Conservation (phyloP, 2,797 vertebrate species). For the Pristis pectinata region DNA sequence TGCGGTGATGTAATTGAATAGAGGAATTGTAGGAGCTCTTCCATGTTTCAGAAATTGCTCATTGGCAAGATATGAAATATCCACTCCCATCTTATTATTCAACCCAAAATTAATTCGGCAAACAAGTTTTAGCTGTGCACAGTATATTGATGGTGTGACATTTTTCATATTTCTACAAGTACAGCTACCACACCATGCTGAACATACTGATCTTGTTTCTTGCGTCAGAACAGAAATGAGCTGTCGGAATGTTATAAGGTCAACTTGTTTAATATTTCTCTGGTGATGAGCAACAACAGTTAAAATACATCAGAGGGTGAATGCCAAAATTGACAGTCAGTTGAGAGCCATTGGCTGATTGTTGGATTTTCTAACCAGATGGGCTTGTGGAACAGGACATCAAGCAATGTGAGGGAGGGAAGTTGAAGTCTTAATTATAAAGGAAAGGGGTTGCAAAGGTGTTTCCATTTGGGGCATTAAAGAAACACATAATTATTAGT, state of each 20-base stretch:
- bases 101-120: background rate
- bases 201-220: background rate
- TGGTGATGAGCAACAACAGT: background rate
- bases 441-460: too few relatives aligned
- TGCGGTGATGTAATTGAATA: too few relatives aligned
- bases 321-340: background rate
- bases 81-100: background rate
- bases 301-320: background rate
- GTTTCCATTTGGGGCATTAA: too few relatives aligned
- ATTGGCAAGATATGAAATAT: background rate
- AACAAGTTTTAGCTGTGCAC: background rate
- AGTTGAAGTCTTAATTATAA: too few relatives aligned
- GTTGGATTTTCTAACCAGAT: background rate
- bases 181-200: background rate
- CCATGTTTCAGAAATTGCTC: background rate
- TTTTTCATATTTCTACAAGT: background rate
- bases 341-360: background rate
- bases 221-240: background rate
- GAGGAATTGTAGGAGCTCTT: too few relatives aligned
- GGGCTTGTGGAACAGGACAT: too few relatives aligned
- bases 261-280: background rate
- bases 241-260: background rate
- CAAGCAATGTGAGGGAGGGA: too few relatives aligned
- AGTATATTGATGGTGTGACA: background rate
- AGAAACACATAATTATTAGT: too few relatives aligned